Evolutionary conservation across 2,888 invertebrate species (phyloP), one percentile per base, ranked within the genome.

Genomic region (Aphidoletes aphidimyza): DNA sequence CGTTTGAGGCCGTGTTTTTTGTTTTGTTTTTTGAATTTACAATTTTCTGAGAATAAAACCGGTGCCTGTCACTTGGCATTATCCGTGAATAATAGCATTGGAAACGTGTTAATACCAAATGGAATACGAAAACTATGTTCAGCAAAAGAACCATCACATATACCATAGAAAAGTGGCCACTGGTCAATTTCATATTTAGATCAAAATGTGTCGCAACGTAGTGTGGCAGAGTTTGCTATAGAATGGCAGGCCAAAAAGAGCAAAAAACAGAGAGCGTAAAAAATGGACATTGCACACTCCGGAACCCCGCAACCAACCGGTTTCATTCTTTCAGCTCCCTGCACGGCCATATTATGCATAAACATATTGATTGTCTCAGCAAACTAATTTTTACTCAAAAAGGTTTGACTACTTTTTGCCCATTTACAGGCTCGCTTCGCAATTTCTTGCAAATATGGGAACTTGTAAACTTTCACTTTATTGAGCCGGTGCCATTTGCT

Each of bases 321-420:
- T 14, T 14, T 9, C 14, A 14, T 17, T 19, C 36, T 78, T 19
- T 14, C 3, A 36, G 8, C 78, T 17, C n/a, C 37, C 81, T 11
- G 37, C n/a, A 36, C n/a, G 37, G 37, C 37, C 81, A 81, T 69
- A 69, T 81, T 69, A 30, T 69, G 69, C 69, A 69, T 69, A 69
- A 69, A 69, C 69, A 81, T 81, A 81, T 81, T 81, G 37, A 37
- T 81, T 81, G 37, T 37, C 81, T 81, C 81, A 81, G 81, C 81
- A 81, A 81, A 81, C 81, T 81, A 81, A 81, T 81, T 78, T 36
- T 36, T n/a, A 39, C 36, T 81, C 81, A 81, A 37, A 81, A 37
- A 39, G 36, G n/a, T n/a, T 81, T 37, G 37, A 81, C 37, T 81
- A n/a, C 34, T 69, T 69, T 69, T 69, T 69, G 30, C 9, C 69